phyloP scores from a whole-genome alignment of 2,797 vertebrate genomes.

The Ctenosaura bakeri region DNA sequence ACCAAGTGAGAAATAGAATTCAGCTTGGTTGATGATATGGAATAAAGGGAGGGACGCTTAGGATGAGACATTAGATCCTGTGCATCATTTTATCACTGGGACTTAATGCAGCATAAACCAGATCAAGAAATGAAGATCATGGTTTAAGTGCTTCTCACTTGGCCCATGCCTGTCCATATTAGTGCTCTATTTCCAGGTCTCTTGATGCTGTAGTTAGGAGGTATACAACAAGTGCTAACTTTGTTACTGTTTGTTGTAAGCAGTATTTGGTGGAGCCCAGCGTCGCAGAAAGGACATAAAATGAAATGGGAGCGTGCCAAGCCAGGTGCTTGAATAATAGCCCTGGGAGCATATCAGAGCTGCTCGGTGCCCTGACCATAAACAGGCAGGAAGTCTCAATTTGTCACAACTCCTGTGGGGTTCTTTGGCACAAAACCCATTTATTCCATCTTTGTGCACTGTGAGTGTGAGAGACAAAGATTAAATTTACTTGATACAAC shows the following conservation, averaged over 20 bases:
- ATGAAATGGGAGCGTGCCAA: rapidly evolving
- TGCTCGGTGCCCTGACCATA: constrained; percentile 32
- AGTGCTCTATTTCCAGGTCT: neutral
- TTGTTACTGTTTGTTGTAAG: neutral
- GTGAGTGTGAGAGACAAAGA: constrained; percentile 65
- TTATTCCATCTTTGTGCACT: constrained; percentile 55
- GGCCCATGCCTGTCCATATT: neutral
- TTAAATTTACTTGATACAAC: constrained; percentile 73
- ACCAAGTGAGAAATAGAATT: neutral
- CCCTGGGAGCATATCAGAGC: constrained; percentile 4
- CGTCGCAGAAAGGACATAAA: neutral
- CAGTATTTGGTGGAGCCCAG: neutral
- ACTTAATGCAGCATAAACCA: too few relatives aligned
- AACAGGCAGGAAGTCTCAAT: constrained; percentile 42
- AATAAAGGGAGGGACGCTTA: neutral
- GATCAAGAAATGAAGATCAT: neutral
- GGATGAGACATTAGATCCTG: too few relatives aligned
- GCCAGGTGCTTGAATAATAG: constrained; percentile 7
- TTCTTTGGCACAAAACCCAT: constrained; percentile 54
- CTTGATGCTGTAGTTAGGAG: neutral
- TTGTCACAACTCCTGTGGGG: constrained; percentile 49
- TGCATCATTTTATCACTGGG: neutral
- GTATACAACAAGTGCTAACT: neutral
- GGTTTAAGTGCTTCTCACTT: neutral
- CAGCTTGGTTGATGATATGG: neutral